Conservation (phyloP, 2,888 invertebrate genomes). For the Mantis religiosa region DNA sequence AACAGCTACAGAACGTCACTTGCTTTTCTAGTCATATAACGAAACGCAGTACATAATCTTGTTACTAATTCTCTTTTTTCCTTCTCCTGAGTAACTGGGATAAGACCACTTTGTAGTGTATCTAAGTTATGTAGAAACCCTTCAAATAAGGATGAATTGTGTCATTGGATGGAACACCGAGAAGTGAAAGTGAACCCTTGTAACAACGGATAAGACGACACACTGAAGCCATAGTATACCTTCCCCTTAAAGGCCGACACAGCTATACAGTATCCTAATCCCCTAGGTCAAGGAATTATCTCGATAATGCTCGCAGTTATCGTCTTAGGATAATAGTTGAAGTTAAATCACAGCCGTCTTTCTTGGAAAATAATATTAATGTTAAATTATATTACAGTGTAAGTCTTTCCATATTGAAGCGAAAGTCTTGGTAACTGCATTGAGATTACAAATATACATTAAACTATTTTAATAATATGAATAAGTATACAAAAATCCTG, state of each 20-base stretch:
- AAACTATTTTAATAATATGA: too few relatives aligned
- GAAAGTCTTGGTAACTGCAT: too few relatives aligned
- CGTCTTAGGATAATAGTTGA: too few relatives aligned
- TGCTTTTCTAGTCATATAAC: neutral
- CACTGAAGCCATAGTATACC: neutral
- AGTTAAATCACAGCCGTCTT: too few relatives aligned
- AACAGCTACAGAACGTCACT: too few relatives aligned
- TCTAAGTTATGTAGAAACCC: neutral
- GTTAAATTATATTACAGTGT: too few relatives aligned
- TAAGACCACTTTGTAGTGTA: neutral
- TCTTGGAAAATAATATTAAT: too few relatives aligned
- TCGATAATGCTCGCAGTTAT: neutral
- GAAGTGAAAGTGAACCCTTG: neutral
- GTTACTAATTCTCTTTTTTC: neutral
- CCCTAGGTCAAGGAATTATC: neutral
- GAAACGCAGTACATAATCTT: neutral
- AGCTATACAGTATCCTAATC: neutral
- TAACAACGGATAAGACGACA: neutral
- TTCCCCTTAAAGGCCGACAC: neutral
- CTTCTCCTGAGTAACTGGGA: neutral
- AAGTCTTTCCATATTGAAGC: too few relatives aligned
- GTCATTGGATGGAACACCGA: neutral
- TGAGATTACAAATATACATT: too few relatives aligned
- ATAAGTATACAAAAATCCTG: too few relatives aligned
- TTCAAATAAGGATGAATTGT: neutral